Percentiles rank a stretch among this genome's conserved stretches.
These are phyloP conservation scores for Lordiphosa stackelbergi DNA, from an alignment of 1,140 invertebrate species.

Conservation along the genomic window DNA sequence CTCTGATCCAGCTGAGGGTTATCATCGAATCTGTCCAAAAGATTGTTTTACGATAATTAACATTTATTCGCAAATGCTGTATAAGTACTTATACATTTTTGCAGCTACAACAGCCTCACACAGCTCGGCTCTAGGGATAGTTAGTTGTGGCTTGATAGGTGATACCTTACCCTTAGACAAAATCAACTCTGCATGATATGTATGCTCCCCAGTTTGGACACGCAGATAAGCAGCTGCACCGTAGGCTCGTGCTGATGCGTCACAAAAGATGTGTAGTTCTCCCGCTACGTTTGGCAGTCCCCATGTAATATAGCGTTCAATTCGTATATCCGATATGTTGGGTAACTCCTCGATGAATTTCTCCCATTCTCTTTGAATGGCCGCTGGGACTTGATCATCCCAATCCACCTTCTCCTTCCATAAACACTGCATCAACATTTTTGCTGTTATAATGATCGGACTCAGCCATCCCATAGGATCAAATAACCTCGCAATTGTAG, in stretches of 20 bases:
- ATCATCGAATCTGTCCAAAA: constrained; percentile 1
- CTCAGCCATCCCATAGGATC: neutral
- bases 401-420: neutral
- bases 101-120: neutral
- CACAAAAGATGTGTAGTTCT: neutral
- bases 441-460: neutral
- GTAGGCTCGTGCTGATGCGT: neutral
- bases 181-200: neutral
- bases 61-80: neutral
- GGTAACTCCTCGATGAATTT: neutral
- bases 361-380: neutral
- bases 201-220: neutral
- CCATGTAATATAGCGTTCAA: neutral
- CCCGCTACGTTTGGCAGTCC: neutral
- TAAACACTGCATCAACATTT: neutral
- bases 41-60: neutral
- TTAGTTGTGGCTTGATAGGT: neutral
- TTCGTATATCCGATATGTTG: too few relatives aligned
- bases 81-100: neutral
- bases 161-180: neutral
- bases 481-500: too few relatives aligned
- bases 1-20: neutral
- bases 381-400: neutral
- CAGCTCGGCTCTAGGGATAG: neutral
- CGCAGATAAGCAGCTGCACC: too few relatives aligned